phyloP scores from a whole-genome alignment of 2,113 vertebrate species.

The Sula dactylatra region DNA sequence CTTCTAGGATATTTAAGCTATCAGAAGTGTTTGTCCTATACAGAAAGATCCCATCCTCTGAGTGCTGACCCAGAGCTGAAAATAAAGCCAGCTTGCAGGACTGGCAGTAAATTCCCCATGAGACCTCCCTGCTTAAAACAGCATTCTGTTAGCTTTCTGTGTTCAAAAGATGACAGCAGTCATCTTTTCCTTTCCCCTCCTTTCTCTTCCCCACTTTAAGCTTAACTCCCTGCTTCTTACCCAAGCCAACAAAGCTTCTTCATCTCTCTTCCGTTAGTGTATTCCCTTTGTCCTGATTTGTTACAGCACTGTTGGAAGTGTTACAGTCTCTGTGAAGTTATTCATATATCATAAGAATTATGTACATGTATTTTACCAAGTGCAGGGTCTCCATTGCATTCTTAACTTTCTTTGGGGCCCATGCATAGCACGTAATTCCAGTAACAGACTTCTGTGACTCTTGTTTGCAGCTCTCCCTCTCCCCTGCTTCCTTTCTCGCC shows the following conservation, averaged over 20 bases:
- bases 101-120: background rate
- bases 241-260: background rate
- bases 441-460: background rate
- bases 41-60: background rate
- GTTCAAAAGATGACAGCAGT: background rate
- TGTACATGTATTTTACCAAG: background rate
- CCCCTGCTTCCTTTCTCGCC: background rate
- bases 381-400: background rate
- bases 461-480: background rate
- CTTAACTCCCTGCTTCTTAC: background rate
- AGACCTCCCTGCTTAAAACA: background rate
- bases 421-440: background rate
- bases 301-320: background rate
- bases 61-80: background rate
- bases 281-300: background rate
- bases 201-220: background rate
- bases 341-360: background rate
- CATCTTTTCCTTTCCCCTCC: background rate
- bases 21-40: background rate
- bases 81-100: constrained; percentile 27
- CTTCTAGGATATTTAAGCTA: background rate
- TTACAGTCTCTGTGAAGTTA: background rate
- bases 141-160: background rate
- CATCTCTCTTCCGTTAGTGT: background rate
- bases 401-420: background rate